Evolutionary conservation across 2,888 invertebrate genomes (phyloP).

Genomic region (Resseliella maxima): DNA sequence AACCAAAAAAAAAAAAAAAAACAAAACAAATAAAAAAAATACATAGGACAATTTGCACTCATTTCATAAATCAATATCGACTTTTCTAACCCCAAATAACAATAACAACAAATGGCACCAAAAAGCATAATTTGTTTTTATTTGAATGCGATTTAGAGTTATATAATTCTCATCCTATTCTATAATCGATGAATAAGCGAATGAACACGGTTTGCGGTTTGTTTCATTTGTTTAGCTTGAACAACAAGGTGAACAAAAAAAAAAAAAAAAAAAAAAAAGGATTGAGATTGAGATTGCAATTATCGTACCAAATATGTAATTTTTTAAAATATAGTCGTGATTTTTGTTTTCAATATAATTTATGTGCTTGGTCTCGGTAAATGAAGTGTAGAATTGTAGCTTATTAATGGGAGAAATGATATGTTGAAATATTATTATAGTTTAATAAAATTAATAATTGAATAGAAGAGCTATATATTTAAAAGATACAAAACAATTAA

Average conservation of each 20-base stretch:
- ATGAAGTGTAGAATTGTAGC: not conserved
- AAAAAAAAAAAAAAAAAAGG: not conserved
- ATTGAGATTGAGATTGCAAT: not conserved
- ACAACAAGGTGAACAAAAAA: too few species aligned
- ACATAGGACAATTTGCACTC: conserved; percentile 23
- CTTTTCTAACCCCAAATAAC: conserved; percentile 4
- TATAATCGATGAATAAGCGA: not conserved
- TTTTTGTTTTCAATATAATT: conserved; percentile 29
- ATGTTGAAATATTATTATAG: conserved; percentile 43
- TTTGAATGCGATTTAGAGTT: not conserved
- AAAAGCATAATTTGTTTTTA: not conserved
- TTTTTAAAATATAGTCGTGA: not conserved
- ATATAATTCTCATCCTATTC: not conserved
- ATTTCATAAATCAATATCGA: conserved; percentile 27
- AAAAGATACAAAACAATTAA: conserved; percentile 28
- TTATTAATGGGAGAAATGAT: not conserved
- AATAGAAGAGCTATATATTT: not conserved
- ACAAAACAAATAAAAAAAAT: not conserved
- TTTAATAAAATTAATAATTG: not conserved
- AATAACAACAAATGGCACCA: conserved; percentile 23
- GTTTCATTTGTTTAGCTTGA: too few species aligned
- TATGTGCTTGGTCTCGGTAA: not conserved
- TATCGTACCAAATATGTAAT: not conserved
- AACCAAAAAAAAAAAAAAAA: not conserved
- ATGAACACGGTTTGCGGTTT: too few species aligned